Evolutionary conservation across 2,797 vertebrate species (phyloP), one percentile per base, ranked within the genome.

Genomic region (Argyrosomus regius): DNA sequence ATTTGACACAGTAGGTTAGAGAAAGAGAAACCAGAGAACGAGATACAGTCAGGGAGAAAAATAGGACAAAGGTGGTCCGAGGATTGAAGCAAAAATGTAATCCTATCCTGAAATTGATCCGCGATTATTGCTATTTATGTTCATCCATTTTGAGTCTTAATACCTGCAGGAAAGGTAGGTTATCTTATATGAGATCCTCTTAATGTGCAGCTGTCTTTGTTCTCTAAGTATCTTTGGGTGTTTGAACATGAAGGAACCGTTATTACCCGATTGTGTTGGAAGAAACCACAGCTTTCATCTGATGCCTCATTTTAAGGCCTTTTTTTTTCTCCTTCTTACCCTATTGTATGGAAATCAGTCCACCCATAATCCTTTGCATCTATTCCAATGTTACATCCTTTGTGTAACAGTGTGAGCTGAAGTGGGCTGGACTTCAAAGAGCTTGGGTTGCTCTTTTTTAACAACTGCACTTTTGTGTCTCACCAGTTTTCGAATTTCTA

Each of bases 211-310:
- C 70, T 50, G 54, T 72, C 77, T 88, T 86, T 89, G 83, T 89
- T 88, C 72, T 81, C 1, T 64, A 64, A 75, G 61, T 77, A 22
- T 88, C 81, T 79, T 14, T 76, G 48, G n/a, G 20, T 82, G 61
- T 85, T 79, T 84, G 68, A 88, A 77, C 75, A 77, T 43, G 72
- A 72, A 82, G 35, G 61, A 75, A 49, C 39, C 1, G 11, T 56
- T 72, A 89, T 84, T 81, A 87, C 62, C 59, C 59, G 50, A 68
- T 68, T 59, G 57, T 69, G 49, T 59, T 20, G 14, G 26, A 78
- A 24, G 65, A 84, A 77, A 75, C 50, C 28, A 11, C 45, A 26
- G 74, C 88, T 92, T 87, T 92, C 74, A 87, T 91, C 87, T 89
- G 59, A 17, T 12, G 60, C 77, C 73, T 91, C 75, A 69, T 87